Conservation (phyloP, 2,888 invertebrate species). For the Cryptocheilus praepositus region DNA sequence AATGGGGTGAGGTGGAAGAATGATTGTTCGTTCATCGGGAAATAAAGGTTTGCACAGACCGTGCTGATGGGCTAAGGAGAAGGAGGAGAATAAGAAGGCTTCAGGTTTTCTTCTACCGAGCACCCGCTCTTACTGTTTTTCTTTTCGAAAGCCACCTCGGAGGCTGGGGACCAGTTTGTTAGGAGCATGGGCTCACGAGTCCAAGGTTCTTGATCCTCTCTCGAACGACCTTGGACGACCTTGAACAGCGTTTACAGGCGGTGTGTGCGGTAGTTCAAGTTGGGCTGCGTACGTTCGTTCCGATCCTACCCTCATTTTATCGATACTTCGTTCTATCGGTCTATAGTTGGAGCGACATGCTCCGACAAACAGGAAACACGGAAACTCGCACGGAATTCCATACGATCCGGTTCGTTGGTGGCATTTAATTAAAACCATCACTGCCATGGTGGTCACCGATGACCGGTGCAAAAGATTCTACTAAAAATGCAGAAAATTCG, state of each 20-base stretch:
- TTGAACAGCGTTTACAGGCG: slow-evolving; percentile 48
- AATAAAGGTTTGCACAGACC: not conserved
- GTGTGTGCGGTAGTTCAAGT: not conserved
- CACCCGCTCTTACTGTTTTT: slow-evolving; percentile 23
- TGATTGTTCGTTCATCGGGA: slow-evolving; percentile 11
- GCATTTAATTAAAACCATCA: too few relatives aligned
- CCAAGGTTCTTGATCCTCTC: slow-evolving; percentile 56
- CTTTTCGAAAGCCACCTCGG: slow-evolving; percentile 30
- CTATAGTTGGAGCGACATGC: too few relatives aligned
- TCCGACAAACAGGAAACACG: too few relatives aligned
- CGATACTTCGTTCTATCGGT: too few relatives aligned
- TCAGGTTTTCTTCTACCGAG: slow-evolving; percentile 21
- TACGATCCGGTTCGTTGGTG: too few relatives aligned
- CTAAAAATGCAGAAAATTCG: too few relatives aligned
- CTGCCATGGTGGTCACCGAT: too few relatives aligned
- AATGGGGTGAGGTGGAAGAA: not conserved
- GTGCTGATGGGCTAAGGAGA: not conserved
- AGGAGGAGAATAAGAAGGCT: not conserved
- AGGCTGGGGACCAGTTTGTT: slow-evolving; percentile 50
- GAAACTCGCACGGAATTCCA: not conserved
- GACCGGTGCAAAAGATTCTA: too few relatives aligned
- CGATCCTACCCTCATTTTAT: too few relatives aligned
- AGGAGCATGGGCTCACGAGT: slow-evolving; percentile 34
- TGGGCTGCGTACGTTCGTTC: too few relatives aligned
- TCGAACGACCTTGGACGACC: slow-evolving; percentile 64